Conservation (phyloP, 2,113 vertebrate species). For the Chionis minor region DNA sequence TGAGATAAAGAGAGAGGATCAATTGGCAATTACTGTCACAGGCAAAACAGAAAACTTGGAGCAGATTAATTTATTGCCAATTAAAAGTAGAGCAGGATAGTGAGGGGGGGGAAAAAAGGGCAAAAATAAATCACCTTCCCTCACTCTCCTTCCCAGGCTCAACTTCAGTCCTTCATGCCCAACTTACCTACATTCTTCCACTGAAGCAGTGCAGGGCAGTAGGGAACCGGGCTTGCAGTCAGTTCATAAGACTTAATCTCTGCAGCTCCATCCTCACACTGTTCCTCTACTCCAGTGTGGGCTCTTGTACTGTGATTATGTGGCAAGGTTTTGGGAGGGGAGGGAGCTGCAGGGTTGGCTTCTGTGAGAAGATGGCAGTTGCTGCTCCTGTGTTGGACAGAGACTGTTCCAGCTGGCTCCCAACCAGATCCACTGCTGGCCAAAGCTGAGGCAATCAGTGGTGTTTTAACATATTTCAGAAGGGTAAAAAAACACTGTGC, state of each 20-base stretch:
- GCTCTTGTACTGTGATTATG: neutral
- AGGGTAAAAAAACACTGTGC: too few relatives aligned
- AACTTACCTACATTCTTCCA: neutral
- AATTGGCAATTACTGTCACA: neutral
- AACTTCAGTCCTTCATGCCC: neutral
- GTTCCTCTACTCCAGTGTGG: neutral
- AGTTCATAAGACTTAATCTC: neutral
- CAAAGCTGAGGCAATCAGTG: neutral
- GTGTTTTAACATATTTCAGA: neutral
- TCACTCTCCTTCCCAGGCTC: neutral
- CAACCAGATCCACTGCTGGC: fast-evolving
- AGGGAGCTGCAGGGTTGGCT: neutral
- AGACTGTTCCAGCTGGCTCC: neutral
- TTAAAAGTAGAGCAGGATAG: neutral
- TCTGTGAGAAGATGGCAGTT: neutral
- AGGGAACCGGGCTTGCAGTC: neutral
- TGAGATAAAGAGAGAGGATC: neutral
- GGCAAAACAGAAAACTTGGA: neutral
- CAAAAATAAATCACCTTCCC: neutral
- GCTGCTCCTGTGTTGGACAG: neutral
- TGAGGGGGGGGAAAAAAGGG: neutral
- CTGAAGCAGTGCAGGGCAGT: fast-evolving
- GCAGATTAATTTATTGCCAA: neutral
- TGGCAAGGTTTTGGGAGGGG: neutral
- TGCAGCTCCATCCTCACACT: neutral